Percentiles rank a stretch among this genome's conserved stretches.
These are phyloP conservation scores for Drosophila varians DNA, from an alignment of 1,140 invertebrate genomes.

Conservation along the genomic window DNA sequence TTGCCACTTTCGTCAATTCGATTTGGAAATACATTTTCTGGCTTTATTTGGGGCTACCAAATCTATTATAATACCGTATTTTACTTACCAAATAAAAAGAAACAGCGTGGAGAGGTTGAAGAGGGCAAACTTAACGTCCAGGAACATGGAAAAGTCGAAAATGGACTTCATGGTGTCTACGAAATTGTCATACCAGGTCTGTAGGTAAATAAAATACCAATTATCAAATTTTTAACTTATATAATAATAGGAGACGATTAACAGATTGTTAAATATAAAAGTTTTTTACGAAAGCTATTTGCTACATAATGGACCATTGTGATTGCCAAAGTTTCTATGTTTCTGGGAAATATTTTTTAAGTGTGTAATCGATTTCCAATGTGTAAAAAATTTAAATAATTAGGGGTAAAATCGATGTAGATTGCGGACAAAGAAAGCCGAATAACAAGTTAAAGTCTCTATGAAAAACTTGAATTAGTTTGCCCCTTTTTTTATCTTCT, in stretches of 20 bases:
- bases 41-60: not conserved
- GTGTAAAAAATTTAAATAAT: too few species aligned
- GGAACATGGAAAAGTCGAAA: conserved; percentile 92
- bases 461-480: too few species aligned
- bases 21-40: not conserved
- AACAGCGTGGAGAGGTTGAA: conserved; percentile 93
- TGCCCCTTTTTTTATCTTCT: too few species aligned
- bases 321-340: too few species aligned
- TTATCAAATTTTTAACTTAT: not conserved
- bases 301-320: too few species aligned
- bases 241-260: too few species aligned
- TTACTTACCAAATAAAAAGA: conserved; percentile 90
- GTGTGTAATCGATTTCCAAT: too few species aligned
- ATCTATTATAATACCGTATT: not conserved
- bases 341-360: too few species aligned
- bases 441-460: too few species aligned
- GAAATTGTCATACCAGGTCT: conserved; percentile 91
- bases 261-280: not conserved
- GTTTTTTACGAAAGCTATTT: too few species aligned
- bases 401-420: too few species aligned
- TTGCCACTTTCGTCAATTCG: conserved; percentile 16
- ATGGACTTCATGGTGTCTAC: conserved; percentile 89
- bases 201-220: conserved; percentile 35
- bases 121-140: conserved; percentile 91
- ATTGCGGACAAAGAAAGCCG: too few species aligned